Evolutionary conservation across 1,140 invertebrate species (phyloP).

Genomic region (Drosophila neocordata): DNA sequence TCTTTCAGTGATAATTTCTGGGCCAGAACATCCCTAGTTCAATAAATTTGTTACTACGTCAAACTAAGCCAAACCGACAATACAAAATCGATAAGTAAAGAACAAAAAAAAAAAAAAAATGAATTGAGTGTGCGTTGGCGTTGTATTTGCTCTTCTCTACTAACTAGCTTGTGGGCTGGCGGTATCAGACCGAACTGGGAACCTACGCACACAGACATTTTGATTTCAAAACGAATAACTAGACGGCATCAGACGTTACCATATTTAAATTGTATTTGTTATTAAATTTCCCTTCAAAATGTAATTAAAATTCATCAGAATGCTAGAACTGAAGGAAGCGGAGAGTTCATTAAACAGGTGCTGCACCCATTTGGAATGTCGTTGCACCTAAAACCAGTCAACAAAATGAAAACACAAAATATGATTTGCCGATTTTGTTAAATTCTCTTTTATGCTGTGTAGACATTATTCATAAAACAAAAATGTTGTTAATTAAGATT

Average conservation of each 20-base stretch:
- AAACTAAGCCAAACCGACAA: conserved; percentile 21
- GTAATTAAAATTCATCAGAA: conserved; percentile 20
- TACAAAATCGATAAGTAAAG: conserved; percentile 47
- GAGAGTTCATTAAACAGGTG: conserved; percentile 42
- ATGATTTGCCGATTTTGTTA: conserved; percentile 20
- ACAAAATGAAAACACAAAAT: conserved; percentile 25
- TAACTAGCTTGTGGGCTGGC: conserved; percentile 14
- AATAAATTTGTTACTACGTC: conserved; percentile 35
- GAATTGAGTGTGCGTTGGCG: conserved; percentile 39
- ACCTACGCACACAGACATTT: conserved; percentile 4
- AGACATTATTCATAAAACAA: conserved; percentile 41
- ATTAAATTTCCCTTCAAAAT: conserved; percentile 38
- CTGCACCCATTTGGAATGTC: conserved; percentile 32
- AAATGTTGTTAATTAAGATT: conserved; percentile 52
- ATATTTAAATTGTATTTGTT: conserved; percentile 39
- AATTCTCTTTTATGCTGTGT: conserved; percentile 23
- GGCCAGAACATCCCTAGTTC: conserved; percentile 29
- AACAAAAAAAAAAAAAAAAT: conserved; percentile 10
- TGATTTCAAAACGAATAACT: conserved; percentile 12
- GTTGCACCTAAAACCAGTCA: conserved; percentile 42
- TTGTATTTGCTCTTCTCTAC: conserved; percentile 14
- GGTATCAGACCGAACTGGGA: conserved; percentile 17
- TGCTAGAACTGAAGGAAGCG: background rate
- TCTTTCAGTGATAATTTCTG: background rate
- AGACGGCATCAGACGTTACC: conserved; percentile 18